phyloP scores from a whole-genome alignment of 1,140 invertebrate genomes.

The Argopecten irradians region DNA sequence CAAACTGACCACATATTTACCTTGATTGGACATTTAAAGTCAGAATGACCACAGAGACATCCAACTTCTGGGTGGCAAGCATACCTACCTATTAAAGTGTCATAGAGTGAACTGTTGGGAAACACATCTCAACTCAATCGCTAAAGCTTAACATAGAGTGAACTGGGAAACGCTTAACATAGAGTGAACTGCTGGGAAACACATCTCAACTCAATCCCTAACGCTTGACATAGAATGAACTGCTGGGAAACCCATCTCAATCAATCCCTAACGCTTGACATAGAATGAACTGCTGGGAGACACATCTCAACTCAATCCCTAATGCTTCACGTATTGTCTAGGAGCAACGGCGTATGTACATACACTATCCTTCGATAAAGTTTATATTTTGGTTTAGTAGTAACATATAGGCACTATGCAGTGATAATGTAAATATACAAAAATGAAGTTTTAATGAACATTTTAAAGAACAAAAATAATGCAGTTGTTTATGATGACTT shows the following conservation, averaged over 20 bases:
- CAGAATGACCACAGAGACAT: slow-evolving; percentile 8
- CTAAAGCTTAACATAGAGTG: not conserved
- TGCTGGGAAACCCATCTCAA: not conserved
- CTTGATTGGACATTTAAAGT: slow-evolving; percentile 3
- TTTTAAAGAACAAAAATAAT: too few species aligned
- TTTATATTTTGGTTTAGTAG: too few species aligned
- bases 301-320: not conserved
- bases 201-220: not conserved
- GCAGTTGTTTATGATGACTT: too few species aligned
- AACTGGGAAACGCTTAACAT: too few species aligned
- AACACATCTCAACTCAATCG: not conserved
- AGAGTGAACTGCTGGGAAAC: not conserved
- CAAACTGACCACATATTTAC: slow-evolving; percentile 15
- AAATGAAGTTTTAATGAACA: too few species aligned
- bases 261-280: not conserved
- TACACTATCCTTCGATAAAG: too few species aligned
- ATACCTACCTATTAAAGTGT: slow-evolving; percentile 18
- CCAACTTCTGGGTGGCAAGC: not conserved
- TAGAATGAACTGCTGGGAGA: not conserved
- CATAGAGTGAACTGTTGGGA: not conserved
- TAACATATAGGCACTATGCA: too few species aligned
- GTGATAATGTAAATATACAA: too few species aligned
- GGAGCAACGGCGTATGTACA: too few species aligned
- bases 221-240: not conserved
- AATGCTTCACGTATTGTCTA: not conserved